Evolutionary conservation across 2,888 invertebrate species (phyloP), one percentile per base, ranked within the genome.

Genomic region (Neuroscelio doddi): DNA sequence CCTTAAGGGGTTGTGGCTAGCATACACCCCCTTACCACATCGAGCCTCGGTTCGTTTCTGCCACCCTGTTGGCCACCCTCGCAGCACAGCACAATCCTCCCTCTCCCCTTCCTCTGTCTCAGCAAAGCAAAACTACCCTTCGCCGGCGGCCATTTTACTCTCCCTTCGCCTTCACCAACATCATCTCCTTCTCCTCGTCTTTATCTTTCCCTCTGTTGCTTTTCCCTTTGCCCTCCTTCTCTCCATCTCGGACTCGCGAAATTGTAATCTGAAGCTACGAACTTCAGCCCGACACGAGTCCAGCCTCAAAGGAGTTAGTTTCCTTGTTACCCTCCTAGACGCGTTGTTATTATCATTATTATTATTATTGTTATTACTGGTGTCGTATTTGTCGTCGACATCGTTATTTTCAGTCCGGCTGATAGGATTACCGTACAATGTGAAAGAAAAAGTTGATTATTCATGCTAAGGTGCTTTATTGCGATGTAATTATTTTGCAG

Each of bases 1-100:
- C 83, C 83, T 84, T 83, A 82, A 83, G 83, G 84, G 84, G 83
- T 82, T 84, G 84, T 83, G 84, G 84, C 83, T 83, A 83, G 80
- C 82, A 75, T 75, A 78, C 74, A 73, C 77, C 75, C 73, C 73
- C 72, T 65, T 69, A 59, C 69, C 71, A 64, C 70, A 71, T 45
- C 52, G 34, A 68, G 68, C 70, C 70, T 68, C 73, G 64, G 67
- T 70, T 69, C 72, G 74, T 72, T 72, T 75, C 75, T 76, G 73
- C 78, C 79, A 77, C 78, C 76, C 74, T 70, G 75, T 76, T 76
- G 76, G 77, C 79, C 79, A 78, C 79, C 80, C 78, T 77, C 75
- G 69, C 71, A 69, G 74, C 74, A 50, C 64, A 26, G 50, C 41
- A 41, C 41, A 26, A 41, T 41, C 24, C 41, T 26, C 41, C 10